These are phyloP conservation scores for Mustelus asterias DNA, from an alignment of 2,113 vertebrate genomes.

Conservation along the genomic window DNA sequence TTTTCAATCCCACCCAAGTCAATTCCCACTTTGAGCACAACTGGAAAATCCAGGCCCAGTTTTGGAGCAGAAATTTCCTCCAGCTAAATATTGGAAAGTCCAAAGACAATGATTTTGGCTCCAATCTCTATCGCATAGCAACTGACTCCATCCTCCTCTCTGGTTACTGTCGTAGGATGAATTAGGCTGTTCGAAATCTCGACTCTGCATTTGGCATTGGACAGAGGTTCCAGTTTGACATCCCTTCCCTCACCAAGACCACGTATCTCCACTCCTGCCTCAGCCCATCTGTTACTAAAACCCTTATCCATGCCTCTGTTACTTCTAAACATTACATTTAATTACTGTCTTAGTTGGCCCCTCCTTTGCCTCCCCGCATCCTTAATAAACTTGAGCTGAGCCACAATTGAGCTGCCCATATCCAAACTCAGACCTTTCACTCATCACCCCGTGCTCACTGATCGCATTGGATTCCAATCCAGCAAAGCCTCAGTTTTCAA, in stretches of 20 bases:
- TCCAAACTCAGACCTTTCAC: neutral
- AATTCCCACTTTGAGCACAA: too few relatives aligned
- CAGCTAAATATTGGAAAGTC: neutral
- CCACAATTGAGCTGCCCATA: neutral
- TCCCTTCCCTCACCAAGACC: neutral
- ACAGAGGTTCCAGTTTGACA: neutral
- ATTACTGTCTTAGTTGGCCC: too few relatives aligned
- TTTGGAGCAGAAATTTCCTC: neutral
- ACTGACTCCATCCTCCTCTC: neutral
- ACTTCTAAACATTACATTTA: neutral
- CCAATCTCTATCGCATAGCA: neutral
- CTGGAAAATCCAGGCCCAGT: neutral
- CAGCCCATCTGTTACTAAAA: neutral
- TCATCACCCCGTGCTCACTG: neutral
- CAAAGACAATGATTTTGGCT: neutral
- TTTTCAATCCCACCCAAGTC: neutral
- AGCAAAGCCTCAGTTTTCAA: neutral
- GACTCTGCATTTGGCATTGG: neutral
- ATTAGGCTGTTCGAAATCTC: neutral
- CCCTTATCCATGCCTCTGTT: neutral
- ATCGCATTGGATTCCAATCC: neutral
- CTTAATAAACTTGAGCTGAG: neutral
- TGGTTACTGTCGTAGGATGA: neutral
- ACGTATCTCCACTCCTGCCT: neutral
- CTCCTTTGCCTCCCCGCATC: neutral